phyloP scores from a whole-genome alignment of 2,113 vertebrate species.

The Siphamia tubifer region DNA sequence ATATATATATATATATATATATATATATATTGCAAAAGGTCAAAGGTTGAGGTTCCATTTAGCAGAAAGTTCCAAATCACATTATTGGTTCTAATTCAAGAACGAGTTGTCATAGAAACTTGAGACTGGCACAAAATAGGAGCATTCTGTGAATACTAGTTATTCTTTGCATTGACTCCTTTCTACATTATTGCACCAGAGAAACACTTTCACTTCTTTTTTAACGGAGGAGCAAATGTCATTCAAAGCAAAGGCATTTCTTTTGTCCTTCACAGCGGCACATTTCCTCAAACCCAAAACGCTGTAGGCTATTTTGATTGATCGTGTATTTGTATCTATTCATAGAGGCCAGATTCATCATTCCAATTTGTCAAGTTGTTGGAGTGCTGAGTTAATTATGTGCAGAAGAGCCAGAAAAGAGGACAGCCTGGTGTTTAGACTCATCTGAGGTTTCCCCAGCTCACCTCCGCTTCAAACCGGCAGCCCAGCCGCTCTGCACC shows the following conservation, averaged over 20 bases:
- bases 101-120: too few relatives aligned
- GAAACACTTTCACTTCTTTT: conserved; percentile 11
- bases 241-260: conserved; percentile 72
- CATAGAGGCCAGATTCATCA: conserved; percentile 95
- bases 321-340: conserved; percentile 92
- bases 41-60: too few relatives aligned
- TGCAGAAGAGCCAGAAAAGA: conserved; percentile 79
- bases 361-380: conserved; percentile 96
- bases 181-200: conserved; percentile 6
- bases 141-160: too few relatives aligned
- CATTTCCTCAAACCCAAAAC: conserved; percentile 82
- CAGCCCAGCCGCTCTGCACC: conserved; percentile 85
- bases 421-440: conserved; percentile 84
- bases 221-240: conserved; percentile 75
- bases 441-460: conserved; percentile 87
- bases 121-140: too few relatives aligned
- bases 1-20: too few relatives aligned
- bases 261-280: conserved; percentile 77
- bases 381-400: conserved; percentile 89
- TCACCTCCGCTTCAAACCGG: conserved; percentile 87
- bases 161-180: conserved; percentile 1
- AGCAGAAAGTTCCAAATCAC: too few relatives aligned
- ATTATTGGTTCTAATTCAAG: too few relatives aligned
- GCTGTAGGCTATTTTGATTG: conserved; percentile 85
- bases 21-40: too few relatives aligned